Evolutionary conservation across 2,888 invertebrate species (phyloP).

Genomic region (Dorcus hopei): DNA sequence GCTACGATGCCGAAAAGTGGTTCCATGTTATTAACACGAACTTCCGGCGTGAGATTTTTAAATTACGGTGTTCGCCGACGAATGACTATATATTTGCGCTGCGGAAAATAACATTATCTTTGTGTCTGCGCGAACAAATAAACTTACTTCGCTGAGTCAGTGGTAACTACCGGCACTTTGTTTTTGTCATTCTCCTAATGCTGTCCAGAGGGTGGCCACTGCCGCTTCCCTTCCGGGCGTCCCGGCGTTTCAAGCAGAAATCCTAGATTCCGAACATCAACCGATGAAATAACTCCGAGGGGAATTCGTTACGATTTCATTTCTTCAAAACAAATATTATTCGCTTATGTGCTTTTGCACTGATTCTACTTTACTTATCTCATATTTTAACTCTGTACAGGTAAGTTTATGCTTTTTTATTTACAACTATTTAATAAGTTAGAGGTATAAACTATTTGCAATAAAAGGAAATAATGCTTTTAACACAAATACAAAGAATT

Average conservation of each 20-base stretch:
- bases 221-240: slow-evolving; percentile 19
- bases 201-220: slow-evolving; percentile 16
- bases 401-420: too few relatives aligned
- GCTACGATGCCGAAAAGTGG: slow-evolving; percentile 2
- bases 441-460: too few relatives aligned
- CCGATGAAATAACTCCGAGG: slow-evolving; percentile 19
- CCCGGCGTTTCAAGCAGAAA: slow-evolving; percentile 20
- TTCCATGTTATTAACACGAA: not conserved
- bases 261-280: slow-evolving; percentile 19
- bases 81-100: too few relatives aligned
- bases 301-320: slow-evolving; percentile 22
- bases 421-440: too few relatives aligned
- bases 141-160: slow-evolving; percentile 15
- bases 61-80: too few relatives aligned
- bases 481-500: too few relatives aligned
- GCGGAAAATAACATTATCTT: not conserved
- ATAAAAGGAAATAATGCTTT: too few relatives aligned
- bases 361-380: too few relatives aligned
- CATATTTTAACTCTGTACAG: too few relatives aligned
- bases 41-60: not conserved
- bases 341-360: too few relatives aligned
- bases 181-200: slow-evolving; percentile 19
- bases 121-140: not conserved
- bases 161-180: slow-evolving; percentile 13
- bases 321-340: not conserved